These are phyloP conservation scores for Ochropleura leucogaster DNA, from an alignment of 2,888 invertebrate genomes.

Conservation along the genomic window DNA sequence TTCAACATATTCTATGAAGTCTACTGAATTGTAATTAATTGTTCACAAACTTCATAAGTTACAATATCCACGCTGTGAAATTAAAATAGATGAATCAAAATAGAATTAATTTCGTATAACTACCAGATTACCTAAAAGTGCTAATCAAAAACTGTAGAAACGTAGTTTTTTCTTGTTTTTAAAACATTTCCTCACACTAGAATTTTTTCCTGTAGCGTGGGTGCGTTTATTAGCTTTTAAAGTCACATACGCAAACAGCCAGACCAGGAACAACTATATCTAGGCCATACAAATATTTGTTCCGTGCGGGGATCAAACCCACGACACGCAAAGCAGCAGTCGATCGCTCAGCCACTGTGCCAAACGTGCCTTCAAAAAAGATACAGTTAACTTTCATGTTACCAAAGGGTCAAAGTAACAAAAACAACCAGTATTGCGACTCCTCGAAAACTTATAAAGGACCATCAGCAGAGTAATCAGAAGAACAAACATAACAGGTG, in stretches of 20 bases:
- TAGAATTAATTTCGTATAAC: slow-evolving; percentile 3
- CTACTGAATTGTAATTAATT: slow-evolving; percentile 15
- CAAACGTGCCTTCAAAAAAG: too few relatives aligned
- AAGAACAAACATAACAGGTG: slow-evolving; percentile 71
- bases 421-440: slow-evolving; percentile 4
- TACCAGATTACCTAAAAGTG: not conserved
- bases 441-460: slow-evolving; percentile 21
- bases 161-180: too few relatives aligned
- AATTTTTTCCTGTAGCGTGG: too few relatives aligned
- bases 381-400: not conserved
- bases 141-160: not conserved
- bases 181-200: too few relatives aligned
- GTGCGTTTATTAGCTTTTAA: too few relatives aligned
- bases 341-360: too few relatives aligned
- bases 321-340: too few relatives aligned
- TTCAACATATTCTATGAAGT: slow-evolving; percentile 13
- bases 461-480: slow-evolving; percentile 35
- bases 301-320: too few relatives aligned
- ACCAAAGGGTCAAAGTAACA: not conserved
- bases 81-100: not conserved
- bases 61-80: slow-evolving; percentile 16
- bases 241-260: too few relatives aligned
- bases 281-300: too few relatives aligned
- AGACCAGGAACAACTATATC: too few relatives aligned
- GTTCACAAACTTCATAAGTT: slow-evolving; percentile 10